phyloP scores from a whole-genome alignment of 2,888 invertebrate genomes.

The Brachyptera putata region DNA sequence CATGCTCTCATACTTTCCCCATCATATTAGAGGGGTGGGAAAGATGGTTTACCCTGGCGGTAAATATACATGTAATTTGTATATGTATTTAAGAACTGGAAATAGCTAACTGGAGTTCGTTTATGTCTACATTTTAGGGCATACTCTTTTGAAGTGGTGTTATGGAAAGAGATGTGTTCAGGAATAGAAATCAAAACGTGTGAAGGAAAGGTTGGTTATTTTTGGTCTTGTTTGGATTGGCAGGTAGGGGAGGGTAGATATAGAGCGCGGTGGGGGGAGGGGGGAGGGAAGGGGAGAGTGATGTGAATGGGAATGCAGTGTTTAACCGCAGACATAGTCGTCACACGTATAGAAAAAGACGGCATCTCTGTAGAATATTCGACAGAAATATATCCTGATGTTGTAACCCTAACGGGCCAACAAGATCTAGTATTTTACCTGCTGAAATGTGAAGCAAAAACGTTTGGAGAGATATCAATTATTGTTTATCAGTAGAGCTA shows the following conservation, averaged over 20 bases:
- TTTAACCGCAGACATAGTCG: slow-evolving; percentile 2
- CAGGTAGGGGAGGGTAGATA: slow-evolving; percentile 6
- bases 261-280: not conserved
- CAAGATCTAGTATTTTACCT: too few relatives aligned
- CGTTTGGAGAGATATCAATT: too few relatives aligned
- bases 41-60: too few relatives aligned
- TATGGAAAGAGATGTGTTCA: slow-evolving; percentile 9
- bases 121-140: not conserved
- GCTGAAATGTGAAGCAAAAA: too few relatives aligned
- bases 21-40: too few relatives aligned
- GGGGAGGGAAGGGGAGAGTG: too few relatives aligned
- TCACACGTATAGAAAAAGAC: not conserved
- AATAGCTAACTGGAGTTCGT: too few relatives aligned
- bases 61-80: too few relatives aligned
- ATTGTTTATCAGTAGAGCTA: too few relatives aligned
- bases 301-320: slow-evolving; percentile 3
- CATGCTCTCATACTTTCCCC: too few relatives aligned
- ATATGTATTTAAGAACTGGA: too few relatives aligned
- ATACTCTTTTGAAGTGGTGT: not conserved
- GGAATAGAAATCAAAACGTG: slow-evolving; percentile 17
- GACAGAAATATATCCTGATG: slow-evolving; percentile 20
- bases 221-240: slow-evolving; percentile 20
- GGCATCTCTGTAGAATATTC: slow-evolving; percentile 8
- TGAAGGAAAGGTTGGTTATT: slow-evolving; percentile 19
- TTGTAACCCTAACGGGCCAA: slow-evolving; percentile 7